A percentile compares a stretch with the other conserved stretches of the same genome.
phyloP scores from a whole-genome alignment of 2,113 vertebrate species.

The Microcebus tavaratra region DNA sequence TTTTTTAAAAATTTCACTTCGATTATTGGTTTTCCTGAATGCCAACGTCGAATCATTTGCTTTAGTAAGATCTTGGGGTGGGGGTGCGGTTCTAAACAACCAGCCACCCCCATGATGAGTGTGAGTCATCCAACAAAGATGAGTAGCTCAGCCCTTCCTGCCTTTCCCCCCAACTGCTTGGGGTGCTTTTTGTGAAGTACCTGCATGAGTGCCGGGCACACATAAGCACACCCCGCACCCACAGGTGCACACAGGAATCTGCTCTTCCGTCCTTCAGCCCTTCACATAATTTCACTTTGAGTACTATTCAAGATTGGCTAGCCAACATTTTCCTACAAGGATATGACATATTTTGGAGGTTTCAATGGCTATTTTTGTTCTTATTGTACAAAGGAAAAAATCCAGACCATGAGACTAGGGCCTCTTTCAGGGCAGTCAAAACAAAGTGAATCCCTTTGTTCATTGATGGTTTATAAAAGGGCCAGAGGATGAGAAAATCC shows the following conservation, averaged over 20 bases:
- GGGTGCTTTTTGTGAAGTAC: not conserved
- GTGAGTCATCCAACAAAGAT: not conserved
- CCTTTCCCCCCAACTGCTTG: not conserved
- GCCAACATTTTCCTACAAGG: not conserved
- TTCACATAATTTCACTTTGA: not conserved
- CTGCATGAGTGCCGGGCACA: not conserved
- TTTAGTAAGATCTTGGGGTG: not conserved
- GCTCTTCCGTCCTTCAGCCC: not conserved
- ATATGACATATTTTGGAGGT: not conserved
- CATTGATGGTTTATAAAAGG: not conserved
- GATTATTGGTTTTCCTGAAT: not conserved
- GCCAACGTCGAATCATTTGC: not conserved
- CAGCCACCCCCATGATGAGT: not conserved
- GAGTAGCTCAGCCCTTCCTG: not conserved
- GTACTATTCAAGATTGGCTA: not conserved
- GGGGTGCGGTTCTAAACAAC: not conserved
- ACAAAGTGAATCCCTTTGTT: not conserved
- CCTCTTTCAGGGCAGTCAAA: not conserved
- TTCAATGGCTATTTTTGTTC: not conserved
- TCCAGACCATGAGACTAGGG: not conserved
- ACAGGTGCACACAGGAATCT: not conserved
- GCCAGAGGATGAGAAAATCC: not conserved
- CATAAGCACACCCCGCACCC: accelerated
- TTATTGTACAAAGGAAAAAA: not conserved
- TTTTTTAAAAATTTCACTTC: not conserved